Percentiles rank a stretch among this genome's conserved stretches.
Evolutionary conservation across 2,113 vertebrate species (phyloP).

Genomic region (Rhinoptilus africanus): DNA sequence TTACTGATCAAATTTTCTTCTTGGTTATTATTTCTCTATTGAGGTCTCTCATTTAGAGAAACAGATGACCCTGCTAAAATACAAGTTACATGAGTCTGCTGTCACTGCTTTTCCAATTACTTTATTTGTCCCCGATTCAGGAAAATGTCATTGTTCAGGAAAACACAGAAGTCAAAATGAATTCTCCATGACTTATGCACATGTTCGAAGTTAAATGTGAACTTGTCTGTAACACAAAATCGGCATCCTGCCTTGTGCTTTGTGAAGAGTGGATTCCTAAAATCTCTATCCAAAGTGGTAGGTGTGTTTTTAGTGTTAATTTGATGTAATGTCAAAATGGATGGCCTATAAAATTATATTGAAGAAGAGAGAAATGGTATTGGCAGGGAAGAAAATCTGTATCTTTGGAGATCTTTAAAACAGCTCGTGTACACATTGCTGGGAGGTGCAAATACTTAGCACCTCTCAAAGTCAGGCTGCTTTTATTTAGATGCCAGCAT

Average conservation of each 20-base stretch:
- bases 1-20: not conserved
- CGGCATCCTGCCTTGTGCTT: not conserved
- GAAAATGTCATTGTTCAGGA: constrained; percentile 48
- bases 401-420: constrained; percentile 65
- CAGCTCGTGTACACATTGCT: constrained; percentile 61
- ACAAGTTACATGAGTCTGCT: constrained; percentile 1
- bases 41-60: constrained; percentile 7
- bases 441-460: constrained; percentile 64
- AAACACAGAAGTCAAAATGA: constrained; percentile 44
- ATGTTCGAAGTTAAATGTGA: constrained; percentile 17
- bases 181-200: not conserved
- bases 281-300: constrained; percentile 26
- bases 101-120: constrained; percentile 11
- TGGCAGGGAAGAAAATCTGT: constrained; percentile 50
- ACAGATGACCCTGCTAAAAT: constrained; percentile 27
- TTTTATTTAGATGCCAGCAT: constrained; percentile 65
- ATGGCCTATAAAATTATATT: constrained; percentile 44
- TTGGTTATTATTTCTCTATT: constrained; percentile 9
- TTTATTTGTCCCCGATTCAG: constrained; percentile 41
- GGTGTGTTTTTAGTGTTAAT: constrained; percentile 52
- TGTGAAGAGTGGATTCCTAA: not conserved
- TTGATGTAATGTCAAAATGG: constrained; percentile 57
- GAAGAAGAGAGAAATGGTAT: constrained; percentile 40
- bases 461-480: constrained; percentile 67
- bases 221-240: not conserved